These are phyloP conservation scores for Aplodontia rufa DNA, from an alignment of 2,113 vertebrate species.

Conservation along the genomic window DNA sequence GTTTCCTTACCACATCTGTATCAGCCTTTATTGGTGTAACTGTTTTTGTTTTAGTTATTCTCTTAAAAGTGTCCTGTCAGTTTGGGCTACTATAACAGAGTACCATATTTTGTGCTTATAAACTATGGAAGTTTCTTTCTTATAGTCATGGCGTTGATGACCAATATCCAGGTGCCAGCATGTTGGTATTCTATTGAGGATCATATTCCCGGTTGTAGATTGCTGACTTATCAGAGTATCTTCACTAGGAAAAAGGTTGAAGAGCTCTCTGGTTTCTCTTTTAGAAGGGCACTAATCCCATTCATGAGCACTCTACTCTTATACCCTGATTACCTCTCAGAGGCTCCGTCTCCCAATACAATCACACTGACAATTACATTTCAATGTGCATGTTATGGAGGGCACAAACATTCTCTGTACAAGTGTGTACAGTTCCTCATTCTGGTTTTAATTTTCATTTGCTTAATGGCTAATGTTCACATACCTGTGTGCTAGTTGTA, in stretches of 20 bases:
- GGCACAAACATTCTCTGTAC: not conserved
- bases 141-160: not conserved
- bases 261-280: not conserved
- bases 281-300: not conserved
- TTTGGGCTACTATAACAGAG: not conserved
- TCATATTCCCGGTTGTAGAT: not conserved
- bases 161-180: no score
- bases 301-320: no score
- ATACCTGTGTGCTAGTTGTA: not conserved
- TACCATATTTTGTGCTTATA: not conserved
- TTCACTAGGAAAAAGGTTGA: not conserved
- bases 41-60: not conserved
- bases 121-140: not conserved
- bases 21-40: not conserved
- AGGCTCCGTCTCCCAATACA: no score
- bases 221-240: not conserved
- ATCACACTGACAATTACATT: not conserved
- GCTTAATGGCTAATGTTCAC: not conserved
- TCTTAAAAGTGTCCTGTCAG: not conserved
- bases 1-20: not conserved
- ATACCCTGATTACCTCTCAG: not conserved
- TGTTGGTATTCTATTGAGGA: not conserved
- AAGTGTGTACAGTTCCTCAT: not conserved
- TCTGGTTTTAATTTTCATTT: not conserved
- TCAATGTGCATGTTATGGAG: not conserved